These are phyloP conservation scores for Leptinotarsa peninsularis DNA, from an alignment of 2,888 invertebrate species.

Conservation along the genomic window DNA sequence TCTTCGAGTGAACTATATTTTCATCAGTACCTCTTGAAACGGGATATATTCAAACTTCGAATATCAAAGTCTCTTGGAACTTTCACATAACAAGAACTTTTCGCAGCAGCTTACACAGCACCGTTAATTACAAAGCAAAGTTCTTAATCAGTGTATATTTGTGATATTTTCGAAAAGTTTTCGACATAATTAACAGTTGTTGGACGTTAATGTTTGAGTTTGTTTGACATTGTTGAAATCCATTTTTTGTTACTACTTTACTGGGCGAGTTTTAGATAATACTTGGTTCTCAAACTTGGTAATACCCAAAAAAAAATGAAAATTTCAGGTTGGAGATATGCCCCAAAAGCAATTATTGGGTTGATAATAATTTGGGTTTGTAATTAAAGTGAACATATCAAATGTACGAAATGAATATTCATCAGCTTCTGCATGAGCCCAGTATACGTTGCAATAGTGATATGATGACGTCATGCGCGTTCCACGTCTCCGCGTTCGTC, in stretches of 20 bases:
- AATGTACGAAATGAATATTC: no score
- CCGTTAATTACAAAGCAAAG: constrained; percentile 12
- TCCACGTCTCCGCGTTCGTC: no score
- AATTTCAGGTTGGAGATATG: no score
- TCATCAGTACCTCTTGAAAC: background rate
- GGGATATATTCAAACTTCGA: background rate
- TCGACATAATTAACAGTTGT: constrained; percentile 23
- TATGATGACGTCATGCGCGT: no score
- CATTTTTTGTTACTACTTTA: background rate
- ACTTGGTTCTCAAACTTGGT: background rate
- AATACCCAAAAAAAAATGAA: background rate
- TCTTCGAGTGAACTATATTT: background rate
- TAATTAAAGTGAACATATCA: no score
- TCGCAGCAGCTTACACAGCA: constrained; percentile 28
- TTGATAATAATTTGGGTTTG: no score
- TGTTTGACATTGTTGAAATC: background rate
- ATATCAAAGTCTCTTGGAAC: background rate
- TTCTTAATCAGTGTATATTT: constrained; percentile 30
- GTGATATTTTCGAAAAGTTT: constrained; percentile 34
- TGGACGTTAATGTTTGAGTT: constrained; percentile 6
- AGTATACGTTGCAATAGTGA: no score
- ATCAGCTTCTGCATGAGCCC: no score
- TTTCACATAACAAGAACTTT: constrained; percentile 23
- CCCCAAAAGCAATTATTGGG: no score
- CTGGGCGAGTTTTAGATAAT: background rate